Percentiles rank a stretch among this genome's conserved stretches.
Evolutionary conservation across 2,113 vertebrate species (phyloP).

Genomic region (Noctilio leporinus): DNA sequence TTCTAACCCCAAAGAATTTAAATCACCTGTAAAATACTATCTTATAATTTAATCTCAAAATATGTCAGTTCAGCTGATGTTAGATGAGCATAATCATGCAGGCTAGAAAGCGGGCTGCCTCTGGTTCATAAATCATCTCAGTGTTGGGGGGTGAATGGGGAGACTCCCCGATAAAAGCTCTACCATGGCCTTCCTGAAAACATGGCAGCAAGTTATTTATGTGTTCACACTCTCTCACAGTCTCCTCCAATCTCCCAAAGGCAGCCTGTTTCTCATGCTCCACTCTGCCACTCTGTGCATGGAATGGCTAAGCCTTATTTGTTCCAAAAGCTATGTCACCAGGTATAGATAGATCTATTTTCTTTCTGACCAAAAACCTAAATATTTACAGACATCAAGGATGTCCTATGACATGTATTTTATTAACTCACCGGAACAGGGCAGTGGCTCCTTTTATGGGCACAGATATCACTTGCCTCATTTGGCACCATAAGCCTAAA

Average conservation of each 20-base stretch:
- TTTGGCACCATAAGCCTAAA: neutral
- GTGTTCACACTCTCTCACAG: neutral
- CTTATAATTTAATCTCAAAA: neutral
- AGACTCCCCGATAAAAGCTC: too few species aligned
- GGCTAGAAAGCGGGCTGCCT: neutral
- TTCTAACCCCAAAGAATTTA: neutral
- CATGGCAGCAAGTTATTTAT: too few species aligned
- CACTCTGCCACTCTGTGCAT: neutral
- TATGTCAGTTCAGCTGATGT: neutral
- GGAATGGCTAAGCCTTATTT: neutral
- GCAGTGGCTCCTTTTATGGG: neutral
- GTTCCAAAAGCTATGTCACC: neutral
- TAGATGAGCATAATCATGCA: neutral
- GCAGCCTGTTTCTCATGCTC: neutral
- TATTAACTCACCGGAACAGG: neutral
- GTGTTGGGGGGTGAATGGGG: rapidly evolving
- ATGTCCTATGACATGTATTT: neutral
- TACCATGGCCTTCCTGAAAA: neutral
- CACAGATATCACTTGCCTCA: neutral
- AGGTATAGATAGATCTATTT: neutral
- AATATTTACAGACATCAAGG: neutral
- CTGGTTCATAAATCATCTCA: neutral
- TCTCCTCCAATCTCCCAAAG: neutral
- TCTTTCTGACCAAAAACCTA: neutral
- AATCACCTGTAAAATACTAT: neutral